phyloP scores from a whole-genome alignment of 2,797 vertebrate species.

The Choloepus didactylus region DNA sequence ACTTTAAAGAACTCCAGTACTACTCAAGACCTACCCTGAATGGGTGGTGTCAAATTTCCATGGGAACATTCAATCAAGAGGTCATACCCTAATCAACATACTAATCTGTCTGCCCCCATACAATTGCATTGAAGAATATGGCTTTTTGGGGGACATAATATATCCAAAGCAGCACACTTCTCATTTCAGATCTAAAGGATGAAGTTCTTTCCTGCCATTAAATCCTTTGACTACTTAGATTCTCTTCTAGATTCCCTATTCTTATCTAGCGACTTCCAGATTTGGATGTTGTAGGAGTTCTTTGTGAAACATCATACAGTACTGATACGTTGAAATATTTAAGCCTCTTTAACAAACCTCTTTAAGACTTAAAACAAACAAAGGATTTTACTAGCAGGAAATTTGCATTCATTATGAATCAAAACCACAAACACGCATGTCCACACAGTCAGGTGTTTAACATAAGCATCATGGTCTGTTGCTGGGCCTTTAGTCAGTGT shows the following conservation, averaged over 20 bases:
- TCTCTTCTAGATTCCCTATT: neutral
- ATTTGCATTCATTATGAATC: neutral
- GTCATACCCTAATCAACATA: too few species aligned
- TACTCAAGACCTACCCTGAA: too few species aligned
- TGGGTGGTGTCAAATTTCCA: too few species aligned
- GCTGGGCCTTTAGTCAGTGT: neutral
- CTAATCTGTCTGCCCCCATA: too few species aligned
- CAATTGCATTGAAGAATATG: too few species aligned
- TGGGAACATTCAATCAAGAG: too few species aligned
- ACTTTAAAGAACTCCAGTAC: too few species aligned
- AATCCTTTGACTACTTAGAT: neutral
- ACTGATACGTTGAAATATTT: neutral
- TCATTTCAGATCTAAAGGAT: neutral
- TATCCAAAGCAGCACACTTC: neutral
- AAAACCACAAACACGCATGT: neutral
- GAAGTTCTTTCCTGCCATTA: neutral
- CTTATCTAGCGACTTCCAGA: neutral
- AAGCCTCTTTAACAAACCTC: neutral
- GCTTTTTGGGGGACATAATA: too few species aligned
- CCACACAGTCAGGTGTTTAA: neutral
- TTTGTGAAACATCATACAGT: neutral
- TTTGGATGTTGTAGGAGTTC: neutral
- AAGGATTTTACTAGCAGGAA: neutral
- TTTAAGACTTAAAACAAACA: neutral
- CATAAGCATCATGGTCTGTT: neutral